Base-by-base conservation (phyloP, 2,113 vertebrate species). In the Galeopterus variegatus region DNA sequence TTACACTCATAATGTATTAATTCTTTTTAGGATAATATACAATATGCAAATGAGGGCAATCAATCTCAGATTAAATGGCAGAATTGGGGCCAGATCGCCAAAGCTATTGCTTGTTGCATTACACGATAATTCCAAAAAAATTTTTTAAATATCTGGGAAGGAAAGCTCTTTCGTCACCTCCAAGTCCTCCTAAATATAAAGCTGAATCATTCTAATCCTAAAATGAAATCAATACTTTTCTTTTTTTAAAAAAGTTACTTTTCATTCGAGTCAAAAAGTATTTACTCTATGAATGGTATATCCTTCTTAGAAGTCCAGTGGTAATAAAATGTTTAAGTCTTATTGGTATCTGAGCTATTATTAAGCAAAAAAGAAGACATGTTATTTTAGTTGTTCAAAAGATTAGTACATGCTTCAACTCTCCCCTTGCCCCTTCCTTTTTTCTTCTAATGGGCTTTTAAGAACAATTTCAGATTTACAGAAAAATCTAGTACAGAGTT, bases 291-390 rank as follows among this genome's bases (percentile, higher is more conserved):
- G 10, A n/a, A 79, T 64, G 56, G 31, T 2, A 88, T 94, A 76
- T 91, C n/a, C 70, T 95, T 24, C 33, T 70, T 80, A 85, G 33
- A 85, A 93, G 36, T 70, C 72, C 33, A 77, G 24, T 76, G 33
- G 19, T 64, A 96, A 91, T 54, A 69, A 94, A 90, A 62, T 93
- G n/a, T 92, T 95, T 93, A 95, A 64, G 17, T 54, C 18, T 86
- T 77, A 56, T 45, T 93, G 33, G 48, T 76, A 90, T 90, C 76
- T 93, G 84, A 86, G 36, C 79, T 88, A 84, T 82, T 94, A 73
- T 48, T 85, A 85, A 82, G 11, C 84, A 88, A 84, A 65, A 91
- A 79, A 69, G 31, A 88, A 83, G 90, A 82, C 48, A 82, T 89
- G 64, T 73, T 82, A 67, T 77, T 69, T 94, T 81, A 67, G 17